Evolutionary conservation across 2,113 vertebrate species (phyloP).

Genomic region (Scomber colias): DNA sequence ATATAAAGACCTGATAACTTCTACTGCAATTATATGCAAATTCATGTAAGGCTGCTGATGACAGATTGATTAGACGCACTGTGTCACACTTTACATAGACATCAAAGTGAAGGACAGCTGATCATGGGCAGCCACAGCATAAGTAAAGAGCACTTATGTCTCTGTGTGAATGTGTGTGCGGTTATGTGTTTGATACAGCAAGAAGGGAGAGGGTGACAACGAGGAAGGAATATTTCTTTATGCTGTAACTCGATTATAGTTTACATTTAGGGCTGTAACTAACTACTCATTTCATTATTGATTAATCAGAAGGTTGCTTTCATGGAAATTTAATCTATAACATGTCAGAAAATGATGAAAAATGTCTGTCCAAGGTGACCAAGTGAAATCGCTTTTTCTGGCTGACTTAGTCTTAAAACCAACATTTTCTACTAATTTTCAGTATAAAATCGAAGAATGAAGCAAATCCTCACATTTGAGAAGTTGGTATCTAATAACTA

Average conservation of each 20-base stretch:
- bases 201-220: not conserved
- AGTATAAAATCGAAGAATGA: too few species aligned
- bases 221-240: not conserved
- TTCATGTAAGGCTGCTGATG: conserved; percentile 40
- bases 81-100: conserved; percentile 40
- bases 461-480: too few species aligned
- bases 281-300: too few species aligned
- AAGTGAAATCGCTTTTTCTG: too few species aligned
- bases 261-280: too few species aligned
- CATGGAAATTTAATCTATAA: too few species aligned
- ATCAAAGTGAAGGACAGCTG: conserved; percentile 31
- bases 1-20: conserved; percentile 53
- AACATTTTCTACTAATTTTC: too few species aligned
- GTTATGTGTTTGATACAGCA: not conserved
- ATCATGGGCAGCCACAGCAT: conserved; percentile 24
- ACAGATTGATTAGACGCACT: conserved; percentile 63
- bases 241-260: not conserved
- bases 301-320: too few species aligned
- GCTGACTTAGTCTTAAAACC: too few species aligned
- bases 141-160: conserved; percentile 8
- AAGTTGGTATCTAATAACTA: too few species aligned
- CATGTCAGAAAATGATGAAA: too few species aligned
- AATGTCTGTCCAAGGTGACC: too few species aligned
- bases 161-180: not conserved
- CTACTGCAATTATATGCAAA: conserved; percentile 63